Percentiles rank a stretch among this genome's conserved stretches.
Conservation (phyloP, 1,140 invertebrate genomes). For the Arion vulgaris region DNA sequence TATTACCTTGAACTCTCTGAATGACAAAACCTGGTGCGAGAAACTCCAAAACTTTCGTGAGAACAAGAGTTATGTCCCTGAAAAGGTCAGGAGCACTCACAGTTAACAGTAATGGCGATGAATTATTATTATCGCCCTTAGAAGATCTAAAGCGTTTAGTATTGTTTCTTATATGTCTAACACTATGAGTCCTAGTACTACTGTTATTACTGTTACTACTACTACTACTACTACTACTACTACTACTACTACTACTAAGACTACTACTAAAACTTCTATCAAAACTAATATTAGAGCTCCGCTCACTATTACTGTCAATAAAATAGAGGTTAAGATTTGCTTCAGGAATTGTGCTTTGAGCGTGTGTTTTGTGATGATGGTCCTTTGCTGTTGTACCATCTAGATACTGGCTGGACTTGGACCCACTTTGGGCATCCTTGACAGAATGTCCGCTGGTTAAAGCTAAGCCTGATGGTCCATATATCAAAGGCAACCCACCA, state of each 20-base stretch:
- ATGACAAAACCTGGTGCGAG: slow-evolving; percentile 51
- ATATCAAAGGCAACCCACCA: neutral
- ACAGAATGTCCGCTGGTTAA: neutral
- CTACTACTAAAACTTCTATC: too few species aligned
- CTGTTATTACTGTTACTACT: neutral
- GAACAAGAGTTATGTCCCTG: slow-evolving; percentile 29
- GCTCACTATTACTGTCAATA: neutral
- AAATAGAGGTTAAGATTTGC: neutral
- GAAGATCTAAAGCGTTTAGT: neutral
- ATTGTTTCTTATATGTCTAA: neutral
- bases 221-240: neutral
- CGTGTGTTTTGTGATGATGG: neutral
- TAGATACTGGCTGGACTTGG: neutral
- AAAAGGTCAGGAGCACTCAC: slow-evolving; percentile 34
- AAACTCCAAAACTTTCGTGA: slow-evolving; percentile 46
- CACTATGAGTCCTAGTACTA: neutral
- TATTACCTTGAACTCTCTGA: slow-evolving; percentile 49
- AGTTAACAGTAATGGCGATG: neutral
- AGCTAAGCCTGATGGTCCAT: neutral
- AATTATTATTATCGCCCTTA: neutral
- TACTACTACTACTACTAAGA: neutral
- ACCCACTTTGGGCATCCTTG: neutral
- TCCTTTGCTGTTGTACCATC: neutral
- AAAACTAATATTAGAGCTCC: neutral
- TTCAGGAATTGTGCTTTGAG: neutral